Conservation (phyloP, 2,113 vertebrate genomes). For the Centrocercus urophasianus region DNA sequence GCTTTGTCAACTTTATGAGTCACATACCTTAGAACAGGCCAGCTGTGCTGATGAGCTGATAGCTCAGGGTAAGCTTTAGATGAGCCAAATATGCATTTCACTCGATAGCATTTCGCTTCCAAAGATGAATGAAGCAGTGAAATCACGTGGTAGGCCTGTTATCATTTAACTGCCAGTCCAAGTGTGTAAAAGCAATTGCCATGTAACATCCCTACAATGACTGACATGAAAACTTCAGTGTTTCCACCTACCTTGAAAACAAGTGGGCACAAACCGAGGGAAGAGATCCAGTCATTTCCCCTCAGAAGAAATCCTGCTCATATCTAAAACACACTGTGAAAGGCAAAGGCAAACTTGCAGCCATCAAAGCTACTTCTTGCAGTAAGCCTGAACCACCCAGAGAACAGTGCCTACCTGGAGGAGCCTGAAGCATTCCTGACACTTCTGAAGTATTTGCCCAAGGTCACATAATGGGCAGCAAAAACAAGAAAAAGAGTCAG, state of each 20-base stretch:
- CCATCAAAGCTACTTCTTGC: neutral
- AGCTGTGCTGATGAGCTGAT: neutral
- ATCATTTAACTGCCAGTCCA: neutral
- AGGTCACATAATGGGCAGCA: neutral
- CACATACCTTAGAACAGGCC: neutral
- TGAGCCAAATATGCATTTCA: neutral
- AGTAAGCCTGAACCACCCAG: neutral
- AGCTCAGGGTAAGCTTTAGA: neutral
- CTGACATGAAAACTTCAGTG: neutral
- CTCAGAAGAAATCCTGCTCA: neutral
- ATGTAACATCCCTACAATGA: accelerated
- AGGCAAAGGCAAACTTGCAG: neutral
- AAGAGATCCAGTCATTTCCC: neutral
- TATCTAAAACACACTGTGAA: neutral
- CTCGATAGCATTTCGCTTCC: neutral
- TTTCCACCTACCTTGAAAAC: neutral
- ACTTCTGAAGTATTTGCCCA: constrained; percentile 4
- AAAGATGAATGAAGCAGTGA: neutral
- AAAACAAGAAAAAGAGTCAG: neutral
- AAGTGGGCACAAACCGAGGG: neutral
- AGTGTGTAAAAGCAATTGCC: neutral
- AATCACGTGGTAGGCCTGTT: neutral
- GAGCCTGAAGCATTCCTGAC: neutral
- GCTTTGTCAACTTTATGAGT: neutral
- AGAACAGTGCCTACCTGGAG: neutral